A percentile compares a stretch with the other conserved stretches of the same genome.
Conservation (phyloP, 2,888 invertebrate species). For the Penaeus monodon region DNA sequence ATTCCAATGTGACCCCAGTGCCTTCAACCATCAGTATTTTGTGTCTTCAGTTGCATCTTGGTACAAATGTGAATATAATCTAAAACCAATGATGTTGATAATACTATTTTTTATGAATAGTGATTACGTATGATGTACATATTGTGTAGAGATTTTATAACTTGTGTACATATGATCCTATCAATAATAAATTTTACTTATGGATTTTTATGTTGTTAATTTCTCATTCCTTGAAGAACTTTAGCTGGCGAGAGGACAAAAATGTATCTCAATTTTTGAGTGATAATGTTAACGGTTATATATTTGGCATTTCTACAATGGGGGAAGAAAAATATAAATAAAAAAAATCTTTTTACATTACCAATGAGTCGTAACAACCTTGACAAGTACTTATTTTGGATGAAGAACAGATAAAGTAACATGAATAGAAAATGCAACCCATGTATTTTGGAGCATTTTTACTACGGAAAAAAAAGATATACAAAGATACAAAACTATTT, state of each 20-base stretch:
- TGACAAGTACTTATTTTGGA: too few relatives aligned
- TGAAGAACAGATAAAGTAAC: too few relatives aligned
- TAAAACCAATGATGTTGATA: constrained; percentile 51
- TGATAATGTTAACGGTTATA: too few relatives aligned
- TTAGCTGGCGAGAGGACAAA: constrained; percentile 24
- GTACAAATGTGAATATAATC: constrained; percentile 49
- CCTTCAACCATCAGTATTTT: constrained; percentile 25
- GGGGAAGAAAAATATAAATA: too few relatives aligned
- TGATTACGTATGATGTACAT: constrained; percentile 23
- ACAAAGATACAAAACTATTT: too few relatives aligned
- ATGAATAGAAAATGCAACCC: too few relatives aligned
- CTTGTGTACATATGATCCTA: constrained; percentile 45
- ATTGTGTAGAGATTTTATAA: constrained; percentile 51
- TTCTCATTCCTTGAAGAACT: neutral
- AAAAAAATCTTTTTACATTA: too few relatives aligned
- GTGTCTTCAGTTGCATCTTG: constrained; percentile 33
- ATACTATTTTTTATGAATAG: constrained; percentile 36
- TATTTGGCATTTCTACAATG: too few relatives aligned
- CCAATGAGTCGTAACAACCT: too few relatives aligned
- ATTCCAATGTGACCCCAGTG: constrained; percentile 13
- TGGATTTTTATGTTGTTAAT: neutral
- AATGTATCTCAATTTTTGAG: too few relatives aligned
- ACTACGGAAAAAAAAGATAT: too few relatives aligned
- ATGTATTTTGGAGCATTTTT: too few relatives aligned
- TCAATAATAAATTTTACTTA: constrained; percentile 40